A percentile compares a stretch with the other conserved stretches of the same genome.
Evolutionary conservation across 2,113 vertebrate genomes (phyloP).

Genomic region (Meles meles): DNA sequence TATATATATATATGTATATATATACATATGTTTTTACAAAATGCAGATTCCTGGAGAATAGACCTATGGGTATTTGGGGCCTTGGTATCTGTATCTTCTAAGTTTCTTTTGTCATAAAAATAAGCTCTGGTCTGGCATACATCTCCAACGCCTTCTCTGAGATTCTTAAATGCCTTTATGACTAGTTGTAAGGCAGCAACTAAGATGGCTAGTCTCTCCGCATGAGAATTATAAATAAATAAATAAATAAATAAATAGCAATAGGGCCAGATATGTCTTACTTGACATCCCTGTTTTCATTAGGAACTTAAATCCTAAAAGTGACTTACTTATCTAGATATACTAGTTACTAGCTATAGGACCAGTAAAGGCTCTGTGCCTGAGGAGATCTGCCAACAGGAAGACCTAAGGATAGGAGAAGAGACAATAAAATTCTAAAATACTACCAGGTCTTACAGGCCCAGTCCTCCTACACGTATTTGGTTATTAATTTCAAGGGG

Average conservation of each 20-base stretch:
- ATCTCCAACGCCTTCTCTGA: background rate
- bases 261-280: background rate
- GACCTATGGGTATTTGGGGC: background rate
- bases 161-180: background rate
- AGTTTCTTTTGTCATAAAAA: background rate
- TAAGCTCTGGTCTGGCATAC: accelerated
- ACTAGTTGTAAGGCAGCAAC: background rate
- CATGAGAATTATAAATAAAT: background rate
- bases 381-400: background rate
- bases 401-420: background rate
- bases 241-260: background rate
- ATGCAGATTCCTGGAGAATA: background rate
- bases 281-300: background rate
- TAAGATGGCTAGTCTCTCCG: background rate
- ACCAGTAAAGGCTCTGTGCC: background rate
- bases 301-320: background rate
- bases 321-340: background rate
- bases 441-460: no score
- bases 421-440: background rate
- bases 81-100: background rate
- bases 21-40: no score
- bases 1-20: no score
- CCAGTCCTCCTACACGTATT: background rate
- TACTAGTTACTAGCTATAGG: background rate
- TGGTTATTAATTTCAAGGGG: background rate